phyloP scores from a whole-genome alignment of 2,113 vertebrate genomes.

The Amazona guildingii region DNA sequence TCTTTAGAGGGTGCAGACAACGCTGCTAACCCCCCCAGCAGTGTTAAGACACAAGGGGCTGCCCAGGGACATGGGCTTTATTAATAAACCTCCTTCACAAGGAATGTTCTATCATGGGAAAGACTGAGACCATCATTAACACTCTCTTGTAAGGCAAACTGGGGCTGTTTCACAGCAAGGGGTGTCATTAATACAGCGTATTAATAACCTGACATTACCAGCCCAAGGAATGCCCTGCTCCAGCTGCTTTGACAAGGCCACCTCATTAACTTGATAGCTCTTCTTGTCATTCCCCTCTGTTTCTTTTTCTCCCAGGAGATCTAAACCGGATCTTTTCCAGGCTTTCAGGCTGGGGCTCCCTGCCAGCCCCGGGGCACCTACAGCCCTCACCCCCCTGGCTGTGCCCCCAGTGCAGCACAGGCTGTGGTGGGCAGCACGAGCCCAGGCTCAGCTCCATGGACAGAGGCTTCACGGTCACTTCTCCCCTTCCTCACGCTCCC shows the following conservation, averaged over 20 bases:
- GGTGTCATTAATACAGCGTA: background rate
- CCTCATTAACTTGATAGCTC: background rate
- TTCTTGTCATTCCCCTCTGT: background rate
- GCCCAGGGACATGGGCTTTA: background rate
- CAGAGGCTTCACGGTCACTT: background rate
- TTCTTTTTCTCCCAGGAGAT: background rate
- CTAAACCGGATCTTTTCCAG: background rate
- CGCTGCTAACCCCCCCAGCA: background rate
- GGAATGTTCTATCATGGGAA: background rate
- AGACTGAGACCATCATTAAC: background rate
- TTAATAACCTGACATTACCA: conserved; percentile 5
- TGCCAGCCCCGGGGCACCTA: background rate
- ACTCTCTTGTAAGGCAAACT: background rate
- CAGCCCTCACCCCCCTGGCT: background rate
- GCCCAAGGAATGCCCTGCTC: background rate
- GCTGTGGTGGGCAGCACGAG: background rate
- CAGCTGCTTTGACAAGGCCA: background rate
- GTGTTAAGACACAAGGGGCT: accelerated
- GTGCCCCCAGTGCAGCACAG: background rate
- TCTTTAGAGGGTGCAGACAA: background rate
- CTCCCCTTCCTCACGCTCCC: background rate
- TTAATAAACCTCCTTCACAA: background rate
- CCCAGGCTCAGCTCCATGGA: background rate
- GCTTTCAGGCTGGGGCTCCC: background rate
- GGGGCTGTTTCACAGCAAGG: background rate